phyloP scores from a whole-genome alignment of 1,140 invertebrate species.

The Drosophila repletoides region DNA sequence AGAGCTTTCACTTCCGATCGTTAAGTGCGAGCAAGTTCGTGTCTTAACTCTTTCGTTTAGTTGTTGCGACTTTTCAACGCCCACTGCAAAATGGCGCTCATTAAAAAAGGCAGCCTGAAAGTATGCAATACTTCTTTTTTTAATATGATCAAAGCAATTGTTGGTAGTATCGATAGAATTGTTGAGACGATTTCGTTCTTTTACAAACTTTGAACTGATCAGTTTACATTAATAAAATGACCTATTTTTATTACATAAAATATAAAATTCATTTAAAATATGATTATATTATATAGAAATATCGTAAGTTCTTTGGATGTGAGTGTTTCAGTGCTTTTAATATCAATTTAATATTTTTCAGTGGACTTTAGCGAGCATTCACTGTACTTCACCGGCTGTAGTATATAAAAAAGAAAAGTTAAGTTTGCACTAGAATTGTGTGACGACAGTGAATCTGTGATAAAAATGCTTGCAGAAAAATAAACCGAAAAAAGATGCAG shows the following conservation, averaged over 20 bases:
- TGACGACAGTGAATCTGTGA: conserved; percentile 62
- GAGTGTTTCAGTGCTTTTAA: no score
- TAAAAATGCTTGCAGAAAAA: conserved; percentile 8
- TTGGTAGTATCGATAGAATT: no score
- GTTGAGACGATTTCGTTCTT: no score
- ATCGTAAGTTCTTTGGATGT: no score
- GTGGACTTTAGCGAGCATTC: not conserved
- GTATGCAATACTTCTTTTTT: conserved; percentile 37
- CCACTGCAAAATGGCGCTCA: not conserved
- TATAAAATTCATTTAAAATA: not conserved
- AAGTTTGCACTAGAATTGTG: conserved; percentile 33
- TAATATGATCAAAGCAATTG: no score
- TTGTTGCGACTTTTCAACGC: not conserved
- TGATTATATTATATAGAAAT: no score
- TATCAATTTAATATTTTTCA: not conserved
- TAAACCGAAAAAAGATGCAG: conserved; percentile 45
- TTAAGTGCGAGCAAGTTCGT: conserved; percentile 47
- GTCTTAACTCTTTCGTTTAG: conserved; percentile 66
- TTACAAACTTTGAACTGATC: no score
- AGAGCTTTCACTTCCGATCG: conserved; percentile 42
- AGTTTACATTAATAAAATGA: no score
- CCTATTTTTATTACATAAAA: no score
- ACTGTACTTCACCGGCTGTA: not conserved
- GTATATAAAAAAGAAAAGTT: conserved; percentile 62
- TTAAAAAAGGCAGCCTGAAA: conserved; percentile 16